phyloP scores from a whole-genome alignment of 2,113 vertebrate species.

The Elaphurus davidianus region DNA sequence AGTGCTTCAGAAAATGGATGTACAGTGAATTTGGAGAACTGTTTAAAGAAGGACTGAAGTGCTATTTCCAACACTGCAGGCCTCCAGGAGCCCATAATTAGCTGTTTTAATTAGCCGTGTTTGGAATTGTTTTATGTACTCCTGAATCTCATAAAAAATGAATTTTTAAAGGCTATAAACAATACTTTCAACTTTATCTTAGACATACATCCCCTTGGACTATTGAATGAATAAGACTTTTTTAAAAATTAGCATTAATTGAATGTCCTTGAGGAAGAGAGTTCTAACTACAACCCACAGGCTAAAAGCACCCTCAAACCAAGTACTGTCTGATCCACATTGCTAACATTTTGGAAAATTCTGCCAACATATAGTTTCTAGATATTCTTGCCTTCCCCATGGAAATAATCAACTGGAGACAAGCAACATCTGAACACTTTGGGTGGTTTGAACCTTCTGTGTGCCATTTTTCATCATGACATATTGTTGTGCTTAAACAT shows the following conservation, averaged over 20 bases:
- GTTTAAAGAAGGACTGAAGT: neutral
- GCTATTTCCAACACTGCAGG: neutral
- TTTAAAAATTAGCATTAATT: neutral
- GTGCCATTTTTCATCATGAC: neutral
- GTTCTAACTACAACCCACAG: neutral
- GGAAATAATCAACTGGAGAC: neutral
- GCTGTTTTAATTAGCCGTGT: neutral
- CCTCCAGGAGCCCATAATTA: neutral
- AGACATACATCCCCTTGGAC: neutral
- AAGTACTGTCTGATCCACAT: neutral
- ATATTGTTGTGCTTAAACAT: neutral
- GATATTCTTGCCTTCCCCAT: neutral
- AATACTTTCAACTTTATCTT: neutral
- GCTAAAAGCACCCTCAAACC: neutral
- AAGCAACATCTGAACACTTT: too few species aligned
- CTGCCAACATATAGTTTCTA: neutral
- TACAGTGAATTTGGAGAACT: neutral
- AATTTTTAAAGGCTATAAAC: neutral
- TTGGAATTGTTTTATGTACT: conserved; percentile 9
- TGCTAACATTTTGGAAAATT: neutral
- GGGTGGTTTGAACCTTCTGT: rapidly evolving
- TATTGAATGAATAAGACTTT: neutral
- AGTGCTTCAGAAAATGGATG: neutral
- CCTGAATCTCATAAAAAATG: neutral
- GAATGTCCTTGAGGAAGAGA: neutral